A percentile compares a stretch with the other conserved stretches of the same genome.
phyloP scores from a whole-genome alignment of 2,797 vertebrate genomes.

The Scleropages formosus region DNA sequence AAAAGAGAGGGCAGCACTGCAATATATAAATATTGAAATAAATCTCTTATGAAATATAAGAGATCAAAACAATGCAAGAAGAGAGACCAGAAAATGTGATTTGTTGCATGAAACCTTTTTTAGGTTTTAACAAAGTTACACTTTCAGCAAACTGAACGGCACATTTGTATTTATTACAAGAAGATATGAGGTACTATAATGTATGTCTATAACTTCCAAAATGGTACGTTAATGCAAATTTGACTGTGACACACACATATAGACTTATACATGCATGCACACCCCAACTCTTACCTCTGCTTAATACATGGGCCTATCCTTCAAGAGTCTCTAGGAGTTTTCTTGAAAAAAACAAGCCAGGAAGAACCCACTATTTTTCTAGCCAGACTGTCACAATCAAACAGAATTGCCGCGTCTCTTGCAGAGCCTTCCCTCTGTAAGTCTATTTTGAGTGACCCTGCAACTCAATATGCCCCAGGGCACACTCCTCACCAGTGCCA shows the following conservation, averaged over 20 bases:
- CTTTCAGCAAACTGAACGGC: no score
- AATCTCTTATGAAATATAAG: no score
- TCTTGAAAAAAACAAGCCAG: conserved; percentile 21
- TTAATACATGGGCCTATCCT: conserved; percentile 16
- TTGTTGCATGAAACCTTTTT: no score
- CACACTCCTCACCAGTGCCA: conserved; percentile 7
- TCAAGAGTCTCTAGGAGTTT: not conserved
- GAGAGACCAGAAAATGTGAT: no score
- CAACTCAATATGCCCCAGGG: conserved; percentile 24
- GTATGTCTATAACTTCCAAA: no score
- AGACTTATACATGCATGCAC: not conserved
- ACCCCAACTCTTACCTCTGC: conserved; percentile 11
- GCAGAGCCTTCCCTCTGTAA: not conserved
- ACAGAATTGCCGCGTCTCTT: conserved; percentile 8
- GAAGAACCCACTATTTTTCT: not conserved
- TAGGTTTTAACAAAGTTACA: no score
- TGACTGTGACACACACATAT: not conserved
- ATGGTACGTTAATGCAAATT: not conserved
- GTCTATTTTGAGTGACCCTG: conserved; percentile 28
- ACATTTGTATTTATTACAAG: no score
- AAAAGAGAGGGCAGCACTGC: no score
- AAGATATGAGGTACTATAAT: no score
- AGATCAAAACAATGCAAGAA: no score
- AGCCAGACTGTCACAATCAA: not conserved
- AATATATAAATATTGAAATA: no score